Evolutionary conservation across 1,140 invertebrate species (phyloP), one percentile per base, ranked within the genome.

Genomic region (Platyura marginata): DNA sequence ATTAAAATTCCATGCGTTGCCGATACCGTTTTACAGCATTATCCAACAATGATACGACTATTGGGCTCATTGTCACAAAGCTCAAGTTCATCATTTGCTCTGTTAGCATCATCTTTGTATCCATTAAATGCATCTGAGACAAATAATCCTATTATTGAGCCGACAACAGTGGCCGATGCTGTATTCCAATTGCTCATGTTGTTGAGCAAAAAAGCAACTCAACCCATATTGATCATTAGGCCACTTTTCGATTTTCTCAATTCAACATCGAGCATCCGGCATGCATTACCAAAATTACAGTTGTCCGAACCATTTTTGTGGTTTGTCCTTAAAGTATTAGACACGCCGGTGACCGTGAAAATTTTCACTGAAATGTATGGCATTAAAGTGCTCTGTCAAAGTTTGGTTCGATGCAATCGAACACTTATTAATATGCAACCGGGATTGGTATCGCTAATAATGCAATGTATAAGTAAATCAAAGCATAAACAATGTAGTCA

Each of bases 131-230:
- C 55, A 22, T 57, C 51, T 45, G 48, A 52, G 34, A 44, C 53
- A 3, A 40, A 38, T 38, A 51, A 46, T 32, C 43, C 53, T 2
- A 59, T 60, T 42, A 48, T 54, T 21, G 75, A 80, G 45, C 69
- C 76, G 1, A 59, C 74, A 15, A 83, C 80, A 0, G 75, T 90
- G 34, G 77, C 81, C 2, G 87, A 91, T 56, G 81, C 81, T 8
- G 75, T 89, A 2, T 89, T 87, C 48, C 78, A 83, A 56, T 69
- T 92, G 40, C 68, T 92, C 13, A 70, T 75, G 1, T 78, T 75
- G 0, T 62, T 91, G 10, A 75, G 75, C 10, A 66, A 71, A 25
- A 75, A 79, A 50, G 74, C 82, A 2, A 76, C 80, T 11, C 72
- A 76, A 53, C 75, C 79, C 9, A 69, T 71, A 21, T 63, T 82